Base-by-base conservation (phyloP, 2,888 invertebrate genomes). In the Craniophora ligustri region DNA sequence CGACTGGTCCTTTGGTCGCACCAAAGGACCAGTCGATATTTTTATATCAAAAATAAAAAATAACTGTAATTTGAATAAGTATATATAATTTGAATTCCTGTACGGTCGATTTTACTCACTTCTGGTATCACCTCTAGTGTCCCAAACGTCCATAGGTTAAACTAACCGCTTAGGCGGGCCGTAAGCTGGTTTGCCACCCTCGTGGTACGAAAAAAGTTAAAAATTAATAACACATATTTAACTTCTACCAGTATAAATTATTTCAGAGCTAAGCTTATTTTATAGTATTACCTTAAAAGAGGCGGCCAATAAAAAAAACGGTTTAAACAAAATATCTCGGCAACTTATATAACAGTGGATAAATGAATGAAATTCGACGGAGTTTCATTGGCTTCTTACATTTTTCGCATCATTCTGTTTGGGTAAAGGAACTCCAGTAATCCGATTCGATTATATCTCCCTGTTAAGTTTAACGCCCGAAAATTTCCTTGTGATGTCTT, bases 391-490 rank as follows among this genome's bases (percentile, higher is more conserved):
- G 10, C 23, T 32, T 10, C 5, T 40, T 41, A 34, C 14, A 44
- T 15, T 19, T 13, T 34, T 8, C 8, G 26, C 16, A 31, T 31
- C 30, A 46, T 54, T 47, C 54, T 30, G 35, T 36, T 28, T 26
- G 35, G 45, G 38, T 60, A 31, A 64, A 55, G 8, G 36, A 59
- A 60, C 56, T 50, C 13, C 2, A 34, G 34, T 50, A 53, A 69
- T 47, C 40, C 45, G 11, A 28, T 14, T n/a, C 39, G 48, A 46
- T 64, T 46, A 69, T 47, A 69, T 47, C 36, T 64, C 18, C 36
- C 31, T 41, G 34, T 42, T 38, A 30, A 50, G 40, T 51, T 51
- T 51, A 57, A 62, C 49, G 35, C 19, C 50, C 39, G 46, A 35
- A 35, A 31, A 42, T 35, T 42, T 58, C 31, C 38, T 31, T 32